Evolutionary conservation across 2,797 vertebrate genomes (phyloP), one percentile per base, ranked within the genome.

Genomic region (Semaprochilodus insignis): DNA sequence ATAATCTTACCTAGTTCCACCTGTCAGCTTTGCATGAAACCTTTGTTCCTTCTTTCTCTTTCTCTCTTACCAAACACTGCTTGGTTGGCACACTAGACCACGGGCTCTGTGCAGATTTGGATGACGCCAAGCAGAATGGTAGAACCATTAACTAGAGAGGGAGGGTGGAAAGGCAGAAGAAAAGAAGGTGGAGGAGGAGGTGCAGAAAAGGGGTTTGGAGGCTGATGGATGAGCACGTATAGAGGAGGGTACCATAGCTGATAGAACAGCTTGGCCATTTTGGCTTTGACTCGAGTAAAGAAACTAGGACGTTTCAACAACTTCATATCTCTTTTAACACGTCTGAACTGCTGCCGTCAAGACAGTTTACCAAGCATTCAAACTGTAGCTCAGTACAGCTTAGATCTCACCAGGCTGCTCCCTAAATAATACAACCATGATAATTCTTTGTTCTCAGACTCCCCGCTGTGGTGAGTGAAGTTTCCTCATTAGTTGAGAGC

Each of bases 111-210:
- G 60, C 80, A 84, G 83, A 82, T 88, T 87, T 75, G 69, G 52
- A 73, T 13, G 48, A 52, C 71, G 71, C 77, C 17, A 60, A 79
- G 78, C 6, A 78, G 90, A 89, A 90, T 91, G 89, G 87, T 91
- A 89, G 85, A 91, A 81, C 72, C 88, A 91, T 93, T 91, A 92
- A 88, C 55, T 23, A 73, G 36, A 74, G 66, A 57, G 40, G 23
- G 54, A 65, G 57, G 23, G 48, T 36, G 59, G 72, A 77, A 78
- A 62, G 52, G 66, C 78, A 77, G 62, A 72, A 63, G 21, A 51
- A 48, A 74, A 74, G 76, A 40, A 85, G 36, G 77, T 6, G 31
- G 60, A 77, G 27, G 62, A 80, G 74, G 63, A 77, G 36, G 44
- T 8, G 54, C 27, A 7, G 48, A 31, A 36, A 44, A 76, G 75